Base-by-base conservation (phyloP, 1,140 invertebrate genomes). In the Archivesica marissinica region DNA sequence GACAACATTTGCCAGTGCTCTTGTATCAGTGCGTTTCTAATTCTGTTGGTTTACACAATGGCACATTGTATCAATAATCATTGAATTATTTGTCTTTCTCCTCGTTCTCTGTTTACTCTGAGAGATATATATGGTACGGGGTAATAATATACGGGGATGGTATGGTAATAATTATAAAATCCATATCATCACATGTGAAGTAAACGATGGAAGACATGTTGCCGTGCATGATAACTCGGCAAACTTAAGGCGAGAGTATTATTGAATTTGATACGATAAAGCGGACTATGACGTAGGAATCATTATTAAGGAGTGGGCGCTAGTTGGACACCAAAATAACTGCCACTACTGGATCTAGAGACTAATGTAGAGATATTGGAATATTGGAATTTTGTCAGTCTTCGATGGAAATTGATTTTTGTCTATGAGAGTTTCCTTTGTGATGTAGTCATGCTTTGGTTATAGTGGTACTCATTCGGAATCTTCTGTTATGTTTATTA, bases 321-420 rank as follows among this genome's bases (percentile, higher is more conserved):
- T 28, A 50, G 7, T 33, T 72, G 68, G 68, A 30, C 68, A 50
- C 41, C 39, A 13, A 72, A 72, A 72, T 52, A 72, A 47, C 68
- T 72, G 68, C 41, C 11, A 28, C 20, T 47, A 47, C 28, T 56
- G 52, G 6, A 47, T 20, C 39, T 47, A 64, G 59, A 64, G 59
- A 64, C 59, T 13, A 64, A 25, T 64, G 38, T 33, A 3, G 30
- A 64, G 59, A 13, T 72, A 72, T 72, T 50, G 68, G 68, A 72
- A 72, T 72, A 72, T 72, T 72, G 68, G 68, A 72, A 72, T 72
- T 72, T 72, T 72, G 68, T 72, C 68, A 72, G 68, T 44, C 39
- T 72, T 72, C 50, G 68, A 72, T 44, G 50, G 68, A 33, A 47
- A 72, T 72, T 72, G 68, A 72, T 72, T 72, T 72, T 72, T 72